These are phyloP conservation scores for Lamellibrachia satsuma DNA, from an alignment of 2,888 invertebrate species.

Conservation along the genomic window DNA sequence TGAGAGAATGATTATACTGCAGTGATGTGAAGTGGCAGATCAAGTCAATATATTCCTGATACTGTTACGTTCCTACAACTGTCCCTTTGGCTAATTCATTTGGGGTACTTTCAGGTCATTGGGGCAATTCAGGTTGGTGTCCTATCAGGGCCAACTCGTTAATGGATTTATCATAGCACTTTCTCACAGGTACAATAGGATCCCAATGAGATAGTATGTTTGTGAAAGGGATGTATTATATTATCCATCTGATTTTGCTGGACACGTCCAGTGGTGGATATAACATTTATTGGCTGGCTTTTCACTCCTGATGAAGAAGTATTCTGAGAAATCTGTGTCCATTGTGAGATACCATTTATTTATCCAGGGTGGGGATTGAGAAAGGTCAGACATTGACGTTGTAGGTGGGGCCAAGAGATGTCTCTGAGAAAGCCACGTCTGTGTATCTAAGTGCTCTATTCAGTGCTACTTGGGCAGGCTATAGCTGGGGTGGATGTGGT, in stretches of 20 bases:
- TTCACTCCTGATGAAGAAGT: background rate
- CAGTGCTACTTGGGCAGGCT: background rate
- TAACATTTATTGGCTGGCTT: background rate
- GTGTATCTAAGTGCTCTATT: background rate
- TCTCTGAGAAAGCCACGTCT: background rate
- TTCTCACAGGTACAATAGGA: background rate
- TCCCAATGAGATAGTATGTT: background rate
- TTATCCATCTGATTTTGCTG: background rate
- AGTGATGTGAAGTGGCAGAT: background rate
- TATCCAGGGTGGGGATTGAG: background rate
- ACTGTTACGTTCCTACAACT: background rate
- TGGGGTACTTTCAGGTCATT: background rate
- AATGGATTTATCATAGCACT: background rate
- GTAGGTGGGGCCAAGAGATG: background rate
- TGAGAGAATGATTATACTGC: background rate
- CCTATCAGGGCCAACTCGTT: background rate
- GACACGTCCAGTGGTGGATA: background rate
- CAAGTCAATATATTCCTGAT: background rate
- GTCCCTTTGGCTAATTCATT: background rate
- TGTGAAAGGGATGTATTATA: background rate
- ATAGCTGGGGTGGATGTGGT: background rate
- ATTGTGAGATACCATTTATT: background rate
- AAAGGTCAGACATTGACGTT: background rate
- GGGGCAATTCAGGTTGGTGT: background rate
- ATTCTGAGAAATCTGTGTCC: background rate